Conservation (phyloP, 2,888 invertebrate species). For the Platypus cylindrus region DNA sequence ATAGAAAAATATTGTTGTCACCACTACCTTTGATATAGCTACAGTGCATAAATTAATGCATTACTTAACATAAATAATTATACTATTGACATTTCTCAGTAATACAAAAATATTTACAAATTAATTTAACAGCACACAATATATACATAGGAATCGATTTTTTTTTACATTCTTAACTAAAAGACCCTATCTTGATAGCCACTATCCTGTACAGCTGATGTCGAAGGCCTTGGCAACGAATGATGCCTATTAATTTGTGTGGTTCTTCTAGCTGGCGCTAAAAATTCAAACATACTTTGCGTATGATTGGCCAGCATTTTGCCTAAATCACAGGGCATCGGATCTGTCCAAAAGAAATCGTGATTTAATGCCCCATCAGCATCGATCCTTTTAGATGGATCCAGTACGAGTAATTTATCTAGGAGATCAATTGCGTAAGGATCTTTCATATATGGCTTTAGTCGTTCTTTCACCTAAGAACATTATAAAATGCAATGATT, state of each 20-base stretch:
- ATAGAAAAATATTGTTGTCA: too few relatives aligned
- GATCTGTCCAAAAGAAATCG: slow-evolving; percentile 97
- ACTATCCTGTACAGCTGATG: slow-evolving; percentile 50
- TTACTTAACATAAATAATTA: too few relatives aligned
- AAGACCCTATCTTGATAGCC: slow-evolving; percentile 81
- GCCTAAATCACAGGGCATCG: slow-evolving; percentile 83
- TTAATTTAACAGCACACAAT: too few relatives aligned
- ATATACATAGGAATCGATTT: too few relatives aligned
- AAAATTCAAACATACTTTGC: slow-evolving; percentile 90
- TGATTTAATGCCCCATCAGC: slow-evolving; percentile 91
- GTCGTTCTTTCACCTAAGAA: slow-evolving; percentile 56
- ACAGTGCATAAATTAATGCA: too few relatives aligned
- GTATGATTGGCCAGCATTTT: slow-evolving; percentile 87
- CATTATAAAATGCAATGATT: background rate
- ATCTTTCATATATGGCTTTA: slow-evolving; percentile 84
- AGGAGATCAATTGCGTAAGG: slow-evolving; percentile 85
- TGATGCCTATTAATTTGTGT: slow-evolving; percentile 59
- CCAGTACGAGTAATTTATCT: slow-evolving; percentile 81
- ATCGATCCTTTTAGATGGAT: slow-evolving; percentile 79
- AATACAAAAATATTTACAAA: too few relatives aligned
- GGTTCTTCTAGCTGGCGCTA: slow-evolving; percentile 62
- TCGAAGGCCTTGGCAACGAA: slow-evolving; percentile 41
- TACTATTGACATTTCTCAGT: too few relatives aligned
- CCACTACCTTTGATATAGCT: too few relatives aligned
- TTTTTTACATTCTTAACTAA: slow-evolving; percentile 35